Percentiles rank a stretch among this genome's conserved stretches.
phyloP scores from a whole-genome alignment of 1,140 invertebrate species.

The Lanistes nyassanus region DNA sequence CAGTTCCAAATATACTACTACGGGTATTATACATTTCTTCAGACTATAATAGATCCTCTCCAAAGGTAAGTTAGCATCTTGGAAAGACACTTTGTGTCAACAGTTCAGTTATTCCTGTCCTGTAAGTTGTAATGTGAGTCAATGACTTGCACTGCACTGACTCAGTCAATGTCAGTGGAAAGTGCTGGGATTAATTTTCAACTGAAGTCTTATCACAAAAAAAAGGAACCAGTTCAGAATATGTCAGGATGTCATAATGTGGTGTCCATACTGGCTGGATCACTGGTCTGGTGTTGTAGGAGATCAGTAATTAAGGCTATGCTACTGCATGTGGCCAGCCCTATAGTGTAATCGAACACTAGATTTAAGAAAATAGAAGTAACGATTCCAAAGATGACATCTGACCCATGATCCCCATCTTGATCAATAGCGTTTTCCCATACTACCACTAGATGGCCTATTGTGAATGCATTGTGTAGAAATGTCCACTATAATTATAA shows the following conservation, averaged over 20 bases:
- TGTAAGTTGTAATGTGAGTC: too few species aligned
- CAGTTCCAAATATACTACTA: too few species aligned
- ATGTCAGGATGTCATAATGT: not conserved
- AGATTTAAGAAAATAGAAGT: not conserved
- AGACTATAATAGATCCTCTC: too few species aligned
- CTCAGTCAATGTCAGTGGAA: too few species aligned
- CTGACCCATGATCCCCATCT: not conserved
- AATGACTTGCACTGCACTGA: too few species aligned
- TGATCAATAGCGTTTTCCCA: too few species aligned
- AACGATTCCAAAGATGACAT: not conserved
- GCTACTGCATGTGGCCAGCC: not conserved
- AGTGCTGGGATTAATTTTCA: not conserved
- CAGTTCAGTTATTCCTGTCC: too few species aligned
- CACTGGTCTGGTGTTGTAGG: not conserved
- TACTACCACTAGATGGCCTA: not conserved
- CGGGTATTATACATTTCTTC: too few species aligned
- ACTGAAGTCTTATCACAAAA: not conserved
- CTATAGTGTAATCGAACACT: not conserved
- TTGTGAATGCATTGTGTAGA: not conserved
- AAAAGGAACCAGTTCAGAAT: not conserved
- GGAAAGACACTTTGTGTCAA: too few species aligned
- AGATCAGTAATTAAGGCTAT: not conserved
- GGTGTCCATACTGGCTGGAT: not conserved
- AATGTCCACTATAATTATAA: not conserved
- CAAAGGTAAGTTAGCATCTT: too few species aligned